Base-by-base conservation (phyloP, 2,113 vertebrate species). In the Taxidea taxus region DNA sequence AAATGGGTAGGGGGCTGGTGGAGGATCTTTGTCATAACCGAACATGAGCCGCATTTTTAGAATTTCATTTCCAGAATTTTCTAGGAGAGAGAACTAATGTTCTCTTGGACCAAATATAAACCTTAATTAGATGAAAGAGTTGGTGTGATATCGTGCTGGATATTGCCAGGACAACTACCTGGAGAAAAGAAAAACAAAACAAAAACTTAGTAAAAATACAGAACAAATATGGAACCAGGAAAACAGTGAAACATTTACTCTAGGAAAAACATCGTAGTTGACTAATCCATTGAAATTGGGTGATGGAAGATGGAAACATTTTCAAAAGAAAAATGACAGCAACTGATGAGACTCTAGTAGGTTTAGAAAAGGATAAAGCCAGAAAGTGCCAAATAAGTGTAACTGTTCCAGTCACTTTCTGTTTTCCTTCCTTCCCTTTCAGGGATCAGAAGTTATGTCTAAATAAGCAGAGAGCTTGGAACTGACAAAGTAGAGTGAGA, bases 11-110 rank as follows among this genome's bases (percentile, higher is more conserved):
- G 44, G 6, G 1, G 8, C 7, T 70, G 18, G 49, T n/a, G 42
- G 13, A 39, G 0, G 1, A 1, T 23, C 54, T 74, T 34, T 6
- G 47, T 31, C 8, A 75, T 1, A 86, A 25, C 4, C 92, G 7
- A 83, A 72, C 16, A 58, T 2, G 25, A 58, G n/a, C 15, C 15
- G 31, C 23, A 27, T 18, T 25, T 74, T 72, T 16, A 74, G 13
- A 84, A 80, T 93, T 64, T 84, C 34, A 80, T 34, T 64, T 70
- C 34, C 29, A 88, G 29, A 74, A n/a, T 23, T 74, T 80, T 14
- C 75, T 42, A 51, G 21, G 15, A 78, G 3, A 91, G 16, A 87
- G 3, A 87, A 47, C 34, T n/a, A 87, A 31, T 23, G 4, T 80
- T 42, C 44, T 6, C 1, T 85, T 68, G 34, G 20, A 60, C 16